Evolutionary conservation across 2,113 vertebrate genomes (phyloP).

Genomic region (Mohoua ochrocephala): DNA sequence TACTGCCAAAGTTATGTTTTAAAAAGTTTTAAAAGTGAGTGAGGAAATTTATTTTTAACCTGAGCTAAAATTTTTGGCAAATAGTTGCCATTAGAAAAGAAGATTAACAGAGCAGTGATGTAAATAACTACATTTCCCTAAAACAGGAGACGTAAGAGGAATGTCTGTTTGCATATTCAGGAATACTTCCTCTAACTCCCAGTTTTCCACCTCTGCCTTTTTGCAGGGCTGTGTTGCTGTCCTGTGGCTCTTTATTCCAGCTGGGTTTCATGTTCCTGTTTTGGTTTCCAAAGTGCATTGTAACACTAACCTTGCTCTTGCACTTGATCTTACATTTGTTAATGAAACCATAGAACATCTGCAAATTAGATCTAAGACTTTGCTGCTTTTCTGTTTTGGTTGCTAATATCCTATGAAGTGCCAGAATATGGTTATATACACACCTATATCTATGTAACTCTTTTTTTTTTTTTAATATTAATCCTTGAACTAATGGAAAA

Average conservation of each 20-base stretch:
- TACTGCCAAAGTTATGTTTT: neutral
- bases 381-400: neutral
- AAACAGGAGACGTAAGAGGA: neutral
- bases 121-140: neutral
- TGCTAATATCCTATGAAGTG: neutral
- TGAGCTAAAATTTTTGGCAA: neutral
- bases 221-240: neutral
- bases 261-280: neutral
- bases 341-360: neutral
- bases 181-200: neutral
- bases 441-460: neutral
- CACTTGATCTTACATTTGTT: neutral
- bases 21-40: neutral
- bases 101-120: neutral
- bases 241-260: neutral
- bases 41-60: neutral
- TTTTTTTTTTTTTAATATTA: no score
- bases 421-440: neutral
- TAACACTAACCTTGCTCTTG: neutral
- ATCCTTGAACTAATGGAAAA: neutral
- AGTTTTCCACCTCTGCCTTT: neutral
- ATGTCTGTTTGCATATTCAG: neutral
- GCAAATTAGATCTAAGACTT: neutral
- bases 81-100: neutral
- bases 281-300: neutral